Percentiles rank a stretch among this genome's conserved stretches.
phyloP scores from a whole-genome alignment of 1,140 invertebrate genomes.

The Ctenoplectra terminalis region DNA sequence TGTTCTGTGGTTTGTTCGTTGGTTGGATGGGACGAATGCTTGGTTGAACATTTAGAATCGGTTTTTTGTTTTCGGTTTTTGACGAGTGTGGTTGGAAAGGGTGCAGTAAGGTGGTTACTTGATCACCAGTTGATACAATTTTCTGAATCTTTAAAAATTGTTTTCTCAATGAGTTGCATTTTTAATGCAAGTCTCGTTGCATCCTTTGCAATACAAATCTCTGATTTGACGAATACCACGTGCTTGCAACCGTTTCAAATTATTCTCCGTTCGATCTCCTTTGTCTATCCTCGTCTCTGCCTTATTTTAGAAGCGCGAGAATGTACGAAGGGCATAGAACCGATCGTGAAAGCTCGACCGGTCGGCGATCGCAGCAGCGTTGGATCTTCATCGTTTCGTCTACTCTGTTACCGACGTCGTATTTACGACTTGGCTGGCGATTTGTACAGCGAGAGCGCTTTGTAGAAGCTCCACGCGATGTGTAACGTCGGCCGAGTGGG shows the following conservation, averaged over 20 bases:
- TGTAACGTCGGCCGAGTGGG: constrained; percentile 31
- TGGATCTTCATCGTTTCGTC: constrained; percentile 6
- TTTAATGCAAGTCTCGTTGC: too few species aligned
- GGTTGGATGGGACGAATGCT: too few species aligned
- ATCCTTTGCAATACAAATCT: background rate
- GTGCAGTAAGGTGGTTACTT: too few species aligned
- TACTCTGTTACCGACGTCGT: constrained; percentile 15
- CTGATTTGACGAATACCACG: constrained; percentile 3
- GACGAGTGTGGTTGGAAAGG: too few species aligned
- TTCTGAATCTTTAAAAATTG: too few species aligned
- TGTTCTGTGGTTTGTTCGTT: too few species aligned
- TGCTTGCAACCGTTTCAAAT: constrained; percentile 1
- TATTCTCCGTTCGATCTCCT: background rate
- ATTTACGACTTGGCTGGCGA: constrained; percentile 38
- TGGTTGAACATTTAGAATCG: too few species aligned
- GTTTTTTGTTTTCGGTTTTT: too few species aligned
- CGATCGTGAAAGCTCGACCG: background rate
- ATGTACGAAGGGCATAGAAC: too few species aligned
- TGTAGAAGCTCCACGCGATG: constrained; percentile 44
- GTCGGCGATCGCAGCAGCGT: background rate
- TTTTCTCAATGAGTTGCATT: too few species aligned
- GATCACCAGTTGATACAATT: too few species aligned
- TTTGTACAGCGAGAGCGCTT: background rate
- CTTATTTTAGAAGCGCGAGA: background rate
- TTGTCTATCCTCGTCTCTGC: background rate